Evolutionary conservation across 2,797 vertebrate species (phyloP).

Genomic region (Phrynocephalus guinanensis): DNA sequence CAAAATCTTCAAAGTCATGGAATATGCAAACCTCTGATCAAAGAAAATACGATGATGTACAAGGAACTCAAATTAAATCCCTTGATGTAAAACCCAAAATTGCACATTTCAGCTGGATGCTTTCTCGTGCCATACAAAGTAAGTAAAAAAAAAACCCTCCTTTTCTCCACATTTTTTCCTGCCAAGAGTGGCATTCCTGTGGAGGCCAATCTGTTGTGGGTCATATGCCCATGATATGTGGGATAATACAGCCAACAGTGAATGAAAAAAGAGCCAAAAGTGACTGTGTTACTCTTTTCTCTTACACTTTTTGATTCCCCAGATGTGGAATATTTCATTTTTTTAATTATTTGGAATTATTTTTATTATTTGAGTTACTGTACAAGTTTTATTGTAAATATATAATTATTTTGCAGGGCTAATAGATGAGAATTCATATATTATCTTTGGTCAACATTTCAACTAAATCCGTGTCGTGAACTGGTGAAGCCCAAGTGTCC

Average conservation of each 20-base stretch:
- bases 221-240: neutral
- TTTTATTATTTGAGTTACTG: no score
- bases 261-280: neutral
- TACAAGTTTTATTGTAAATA: no score
- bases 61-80: conserved; percentile 3
- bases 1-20: conserved; percentile 34
- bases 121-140: conserved; percentile 9
- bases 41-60: conserved; percentile 20
- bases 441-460: no score
- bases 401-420: no score
- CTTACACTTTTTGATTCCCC: no score
- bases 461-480: no score
- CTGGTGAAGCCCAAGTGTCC: no score
- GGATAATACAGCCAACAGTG: neutral
- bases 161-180: conserved; percentile 3
- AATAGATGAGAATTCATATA: no score
- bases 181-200: neutral
- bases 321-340: neutral
- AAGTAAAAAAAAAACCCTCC: neutral
- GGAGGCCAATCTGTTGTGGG: neutral
- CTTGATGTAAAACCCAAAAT: conserved; percentile 8
- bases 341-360: no score
- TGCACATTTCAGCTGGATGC: conserved; percentile 25
- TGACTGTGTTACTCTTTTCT: neutral
- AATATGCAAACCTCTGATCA: conserved; percentile 18